These are phyloP conservation scores for Melanostoma mellinum DNA, from an alignment of 2,888 invertebrate species.

Conservation along the genomic window DNA sequence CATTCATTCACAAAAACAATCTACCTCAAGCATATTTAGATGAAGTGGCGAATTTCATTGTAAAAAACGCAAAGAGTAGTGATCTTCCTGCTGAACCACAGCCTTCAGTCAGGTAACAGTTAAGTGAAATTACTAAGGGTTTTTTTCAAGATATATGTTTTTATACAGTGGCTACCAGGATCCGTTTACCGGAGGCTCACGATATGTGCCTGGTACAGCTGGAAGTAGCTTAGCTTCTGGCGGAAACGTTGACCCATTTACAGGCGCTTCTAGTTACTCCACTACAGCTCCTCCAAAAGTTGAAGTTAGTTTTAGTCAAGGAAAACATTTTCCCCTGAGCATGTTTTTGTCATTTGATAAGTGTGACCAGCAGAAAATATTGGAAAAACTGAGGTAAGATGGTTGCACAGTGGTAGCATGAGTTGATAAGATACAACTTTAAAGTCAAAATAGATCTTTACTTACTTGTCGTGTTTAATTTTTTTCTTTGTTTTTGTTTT, in stretches of 20 bases:
- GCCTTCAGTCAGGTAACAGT: conserved; percentile 72
- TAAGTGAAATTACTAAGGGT: neutral
- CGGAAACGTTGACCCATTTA: conserved; percentile 86
- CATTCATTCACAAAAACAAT: conserved; percentile 92
- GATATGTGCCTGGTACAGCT: conserved; percentile 85
- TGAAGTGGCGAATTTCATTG: conserved; percentile 95
- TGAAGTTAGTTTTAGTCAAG: conserved; percentile 77
- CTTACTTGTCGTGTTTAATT: neutral
- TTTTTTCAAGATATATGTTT: neutral
- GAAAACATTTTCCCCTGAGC: conserved; percentile 81
- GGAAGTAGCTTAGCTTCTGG: conserved; percentile 76
- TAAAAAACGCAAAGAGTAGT: conserved; percentile 86
- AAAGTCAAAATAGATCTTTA: no score
- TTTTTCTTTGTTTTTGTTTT: neutral
- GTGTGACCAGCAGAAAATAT: conserved; percentile 89
- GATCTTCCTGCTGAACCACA: conserved; percentile 56
- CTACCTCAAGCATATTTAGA: conserved; percentile 94
- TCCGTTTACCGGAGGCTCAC: conserved; percentile 87
- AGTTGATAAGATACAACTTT: no score
- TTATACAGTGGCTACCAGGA: conserved; percentile 83
- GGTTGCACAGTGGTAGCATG: no score
- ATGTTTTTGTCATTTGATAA: conserved; percentile 88
- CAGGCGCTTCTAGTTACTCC: conserved; percentile 87
- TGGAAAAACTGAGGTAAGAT: conserved; percentile 85
- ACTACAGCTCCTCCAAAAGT: conserved; percentile 82